Evolutionary conservation across 2,888 invertebrate species (phyloP).

Genomic region (Chalcosyrphus nemorum): DNA sequence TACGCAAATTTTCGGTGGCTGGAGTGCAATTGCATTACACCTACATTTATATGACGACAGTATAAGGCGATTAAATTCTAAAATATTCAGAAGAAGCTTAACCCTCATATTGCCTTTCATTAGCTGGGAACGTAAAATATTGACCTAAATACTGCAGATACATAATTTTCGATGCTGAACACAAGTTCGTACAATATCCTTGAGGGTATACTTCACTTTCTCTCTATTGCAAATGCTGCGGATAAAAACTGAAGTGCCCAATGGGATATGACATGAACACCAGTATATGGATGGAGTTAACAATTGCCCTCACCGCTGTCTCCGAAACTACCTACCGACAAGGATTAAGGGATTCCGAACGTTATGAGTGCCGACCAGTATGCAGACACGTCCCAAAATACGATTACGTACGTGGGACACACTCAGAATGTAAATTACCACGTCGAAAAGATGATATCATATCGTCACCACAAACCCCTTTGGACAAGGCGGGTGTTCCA

Average conservation of each 20-base stretch:
- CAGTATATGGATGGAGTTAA: not conserved
- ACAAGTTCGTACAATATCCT: not conserved
- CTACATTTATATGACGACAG: no score
- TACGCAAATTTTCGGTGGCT: no score
- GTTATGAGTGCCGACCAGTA: not conserved
- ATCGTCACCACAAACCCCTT: not conserved
- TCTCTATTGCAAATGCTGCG: not conserved
- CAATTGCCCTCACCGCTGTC: not conserved
- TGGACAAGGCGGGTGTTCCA: not conserved
- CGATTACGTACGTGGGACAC: slow-evolving; percentile 10
- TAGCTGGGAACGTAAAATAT: not conserved
- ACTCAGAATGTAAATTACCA: slow-evolving; percentile 23
- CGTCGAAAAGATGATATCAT: slow-evolving; percentile 17
- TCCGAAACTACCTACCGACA: not conserved
- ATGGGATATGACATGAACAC: not conserved
- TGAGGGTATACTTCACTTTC: not conserved
- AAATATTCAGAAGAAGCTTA: no score
- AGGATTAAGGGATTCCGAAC: slow-evolving; percentile 12
- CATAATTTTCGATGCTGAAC: not conserved
- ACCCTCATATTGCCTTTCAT: no score
- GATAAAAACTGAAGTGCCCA: not conserved
- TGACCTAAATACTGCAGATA: not conserved
- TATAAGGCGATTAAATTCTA: no score
- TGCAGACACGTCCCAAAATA: not conserved
- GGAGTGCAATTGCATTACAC: no score